Conservation (phyloP, 2,797 vertebrate genomes). For the Aphelocoma californica region DNA sequence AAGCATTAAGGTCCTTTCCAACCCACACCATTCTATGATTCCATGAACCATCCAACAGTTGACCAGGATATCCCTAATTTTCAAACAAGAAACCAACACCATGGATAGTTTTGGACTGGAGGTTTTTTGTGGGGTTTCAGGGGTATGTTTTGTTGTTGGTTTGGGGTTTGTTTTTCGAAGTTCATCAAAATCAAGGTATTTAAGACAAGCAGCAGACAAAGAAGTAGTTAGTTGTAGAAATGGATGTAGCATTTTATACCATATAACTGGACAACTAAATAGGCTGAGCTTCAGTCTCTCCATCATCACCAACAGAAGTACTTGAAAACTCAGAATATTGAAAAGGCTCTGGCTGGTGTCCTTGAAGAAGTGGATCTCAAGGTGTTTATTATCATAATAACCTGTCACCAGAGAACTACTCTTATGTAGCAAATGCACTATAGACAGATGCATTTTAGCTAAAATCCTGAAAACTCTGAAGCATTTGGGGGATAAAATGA, state of each 20-base stretch:
- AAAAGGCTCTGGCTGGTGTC: not conserved
- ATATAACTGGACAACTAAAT: not conserved
- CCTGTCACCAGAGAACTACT: not conserved
- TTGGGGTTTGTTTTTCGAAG: not conserved
- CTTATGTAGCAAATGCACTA: not conserved
- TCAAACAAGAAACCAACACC: not conserved
- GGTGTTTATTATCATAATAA: not conserved
- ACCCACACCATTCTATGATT: not conserved
- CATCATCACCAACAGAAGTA: not conserved
- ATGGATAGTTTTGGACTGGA: not conserved
- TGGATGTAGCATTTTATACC: accelerated
- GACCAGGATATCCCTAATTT: accelerated
- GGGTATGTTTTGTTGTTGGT: not conserved
- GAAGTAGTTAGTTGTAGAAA: not conserved
- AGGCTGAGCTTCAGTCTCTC: not conserved
- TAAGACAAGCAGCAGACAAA: not conserved
- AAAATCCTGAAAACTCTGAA: not conserved
- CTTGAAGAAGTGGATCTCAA: not conserved
- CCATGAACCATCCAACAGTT: not conserved
- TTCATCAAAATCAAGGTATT: not conserved
- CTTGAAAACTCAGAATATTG: not conserved
- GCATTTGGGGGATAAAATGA: not conserved
- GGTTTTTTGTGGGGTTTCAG: not conserved
- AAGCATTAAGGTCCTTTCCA: not conserved
- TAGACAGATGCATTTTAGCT: not conserved